Conservation (phyloP, 2,797 vertebrate genomes). For the Nannoperca obscura region DNA sequence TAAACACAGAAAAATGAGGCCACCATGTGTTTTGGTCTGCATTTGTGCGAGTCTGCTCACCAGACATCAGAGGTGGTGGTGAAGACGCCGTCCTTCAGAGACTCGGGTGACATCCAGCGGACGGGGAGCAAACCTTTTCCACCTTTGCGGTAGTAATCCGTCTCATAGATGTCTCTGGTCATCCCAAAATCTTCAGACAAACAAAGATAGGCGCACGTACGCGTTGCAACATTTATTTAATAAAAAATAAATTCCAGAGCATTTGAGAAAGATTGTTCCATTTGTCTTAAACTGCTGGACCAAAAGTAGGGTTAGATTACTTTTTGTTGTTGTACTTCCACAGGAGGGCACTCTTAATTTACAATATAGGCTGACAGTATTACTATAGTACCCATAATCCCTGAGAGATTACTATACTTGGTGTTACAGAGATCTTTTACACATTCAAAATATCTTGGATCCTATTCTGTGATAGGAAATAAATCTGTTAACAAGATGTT, state of each 20-base stretch:
- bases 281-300: neutral
- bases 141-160: slow-evolving; percentile 98
- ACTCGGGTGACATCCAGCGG: slow-evolving; percentile 99
- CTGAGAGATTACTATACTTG: neutral
- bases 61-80: slow-evolving; percentile 98
- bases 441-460: neutral
- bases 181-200: slow-evolving; percentile 93
- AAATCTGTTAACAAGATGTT: slow-evolving; percentile 7
- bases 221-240: neutral
- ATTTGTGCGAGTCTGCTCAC: slow-evolving; percentile 79
- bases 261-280: neutral
- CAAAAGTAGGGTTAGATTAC: neutral
- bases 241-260: neutral
- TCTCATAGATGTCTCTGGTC: slow-evolving; percentile 99
- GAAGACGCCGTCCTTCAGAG: slow-evolving; percentile 98
- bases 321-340: slow-evolving; percentile 17
- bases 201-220: slow-evolving; percentile 9
- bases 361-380: slow-evolving; percentile 1
- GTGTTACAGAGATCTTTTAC: neutral
- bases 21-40: neutral
- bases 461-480: neutral
- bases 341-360: slow-evolving; percentile 30
- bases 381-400: slow-evolving; percentile 5
- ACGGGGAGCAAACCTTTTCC: slow-evolving; percentile 97
- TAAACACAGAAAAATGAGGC: neutral